These are phyloP conservation scores for Theodoxus fluviatilis DNA, from an alignment of 2,888 invertebrate genomes.

Conservation along the genomic window DNA sequence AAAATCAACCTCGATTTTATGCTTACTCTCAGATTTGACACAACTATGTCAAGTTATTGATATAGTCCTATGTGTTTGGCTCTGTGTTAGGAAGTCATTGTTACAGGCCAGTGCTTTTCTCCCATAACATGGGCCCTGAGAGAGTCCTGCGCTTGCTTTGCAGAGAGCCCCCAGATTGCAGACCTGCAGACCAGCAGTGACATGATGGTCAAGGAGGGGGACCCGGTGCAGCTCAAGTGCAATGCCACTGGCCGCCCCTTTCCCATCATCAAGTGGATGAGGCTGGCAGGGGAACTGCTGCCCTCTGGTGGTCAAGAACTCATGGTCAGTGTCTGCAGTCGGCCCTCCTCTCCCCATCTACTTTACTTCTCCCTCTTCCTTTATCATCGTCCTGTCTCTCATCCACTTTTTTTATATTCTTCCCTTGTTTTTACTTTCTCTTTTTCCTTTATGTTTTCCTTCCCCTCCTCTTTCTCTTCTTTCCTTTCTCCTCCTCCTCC, in stretches of 20 bases:
- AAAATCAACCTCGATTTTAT: too few relatives aligned
- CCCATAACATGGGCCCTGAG: too few relatives aligned
- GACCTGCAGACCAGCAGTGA: slow-evolving; percentile 54
- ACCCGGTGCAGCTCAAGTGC: slow-evolving; percentile 45
- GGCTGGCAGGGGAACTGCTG: slow-evolving; percentile 50
- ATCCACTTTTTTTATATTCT: neutral
- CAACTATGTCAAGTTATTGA: too few relatives aligned
- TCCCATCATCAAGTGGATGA: slow-evolving; percentile 51
- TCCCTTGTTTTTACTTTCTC: neutral
- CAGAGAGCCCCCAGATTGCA: slow-evolving; percentile 52
- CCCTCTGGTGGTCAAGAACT: slow-evolving; percentile 52
- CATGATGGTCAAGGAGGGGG: slow-evolving; percentile 45
- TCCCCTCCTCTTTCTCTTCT: neutral
- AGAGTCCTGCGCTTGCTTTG: too few relatives aligned
- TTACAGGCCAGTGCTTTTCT: too few relatives aligned
- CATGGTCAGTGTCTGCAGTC: slow-evolving; percentile 37
- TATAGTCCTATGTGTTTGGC: too few relatives aligned
- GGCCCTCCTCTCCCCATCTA: too few relatives aligned
- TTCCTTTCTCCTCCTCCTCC: too few relatives aligned
- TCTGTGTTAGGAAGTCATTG: too few relatives aligned
- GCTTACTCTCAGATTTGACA: too few relatives aligned
- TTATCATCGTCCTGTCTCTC: too few relatives aligned
- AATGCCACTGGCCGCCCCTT: slow-evolving; percentile 50
- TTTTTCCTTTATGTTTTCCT: neutral
- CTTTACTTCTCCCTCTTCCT: too few relatives aligned